These are phyloP conservation scores for Solenopsis invicta DNA, from an alignment of 1,140 invertebrate species.

Conservation along the genomic window DNA sequence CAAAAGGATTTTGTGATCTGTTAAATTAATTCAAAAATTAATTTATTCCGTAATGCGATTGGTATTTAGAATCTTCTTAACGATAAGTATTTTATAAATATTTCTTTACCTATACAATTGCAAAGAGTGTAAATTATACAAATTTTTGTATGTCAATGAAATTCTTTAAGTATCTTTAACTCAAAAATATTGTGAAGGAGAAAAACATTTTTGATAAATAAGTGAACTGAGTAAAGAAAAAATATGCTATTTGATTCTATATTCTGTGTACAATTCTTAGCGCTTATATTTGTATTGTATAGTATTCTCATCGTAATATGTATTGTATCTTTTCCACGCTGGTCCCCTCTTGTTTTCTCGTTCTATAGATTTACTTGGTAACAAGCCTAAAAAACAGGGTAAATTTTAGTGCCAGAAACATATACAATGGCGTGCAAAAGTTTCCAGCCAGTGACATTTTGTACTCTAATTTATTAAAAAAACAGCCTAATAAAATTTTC, in stretches of 20 bases:
- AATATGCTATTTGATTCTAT: constrained; percentile 10
- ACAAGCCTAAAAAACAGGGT: constrained; percentile 88
- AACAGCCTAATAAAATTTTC: too few species aligned
- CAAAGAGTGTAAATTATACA: not conserved
- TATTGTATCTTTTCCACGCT: constrained; percentile 92
- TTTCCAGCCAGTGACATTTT: too few species aligned
- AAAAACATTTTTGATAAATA: not conserved
- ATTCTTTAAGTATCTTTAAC: not conserved
- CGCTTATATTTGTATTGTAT: constrained; percentile 87
- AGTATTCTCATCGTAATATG: constrained; percentile 93
- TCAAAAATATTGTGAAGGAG: not conserved
- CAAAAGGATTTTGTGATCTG: too few species aligned
- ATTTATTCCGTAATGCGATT: too few species aligned
- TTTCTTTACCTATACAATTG: not conserved
- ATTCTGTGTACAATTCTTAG: not conserved
- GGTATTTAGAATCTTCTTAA: too few species aligned
- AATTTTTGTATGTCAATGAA: not conserved
- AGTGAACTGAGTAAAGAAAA: constrained; percentile 7
- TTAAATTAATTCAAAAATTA: too few species aligned
- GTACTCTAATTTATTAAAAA: too few species aligned
- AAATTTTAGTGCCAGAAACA: not conserved
- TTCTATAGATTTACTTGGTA: constrained; percentile 90
- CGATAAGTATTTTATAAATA: not conserved
- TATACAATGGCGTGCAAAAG: too few species aligned
- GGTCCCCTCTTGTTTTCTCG: constrained; percentile 89